Base-by-base conservation (phyloP, 2,797 vertebrate species). In the Takifugu ocellatus region DNA sequence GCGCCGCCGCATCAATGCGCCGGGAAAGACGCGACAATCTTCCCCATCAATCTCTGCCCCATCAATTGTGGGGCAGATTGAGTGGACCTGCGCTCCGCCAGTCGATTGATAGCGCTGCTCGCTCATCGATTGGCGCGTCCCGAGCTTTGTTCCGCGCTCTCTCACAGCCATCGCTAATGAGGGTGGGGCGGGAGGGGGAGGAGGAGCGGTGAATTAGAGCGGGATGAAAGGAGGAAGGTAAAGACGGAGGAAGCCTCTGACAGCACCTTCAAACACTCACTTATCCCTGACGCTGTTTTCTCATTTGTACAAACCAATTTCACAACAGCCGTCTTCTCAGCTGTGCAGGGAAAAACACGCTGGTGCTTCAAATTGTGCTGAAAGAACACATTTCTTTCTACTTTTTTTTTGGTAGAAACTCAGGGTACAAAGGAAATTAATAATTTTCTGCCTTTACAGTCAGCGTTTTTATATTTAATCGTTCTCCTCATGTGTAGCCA, bases 161-260 rank as follows among this genome's bases (percentile, higher is more conserved):
- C 79, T 81, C 83, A 78, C 78, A 84, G 65, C 69, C 77, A 67
- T 72, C 49, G 8, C 77, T 88, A 86, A 88, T 86, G 83, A 88
- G 83, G 82, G 67, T 52, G 68, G 68, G 66, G 82, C 75, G 61
- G 66, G 57, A 74, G 57, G 54, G 57, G 59, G 56, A 59, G 74
- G 62, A 69, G 54, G 66, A 72, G 71, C 39, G 39, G 74, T 59
- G 63, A 69, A 79, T 74, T 74, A 66, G 72, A 70, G 61, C 62
- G 72, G 80, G 84, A 86, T 85, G 83, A 87, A 85, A 86, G 67
- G 44, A 59, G 42, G 68, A 74, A 48, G 75, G 62, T 59, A 70
- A 72, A 83, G 78, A 78, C 58, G 60, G 59, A 76, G 65, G 59
- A 68, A 84, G 70, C 74, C 82, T 86, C 83, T 87, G 87, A 89